Conservation (phyloP, 2,797 vertebrate species). For the Botia almorhae region DNA sequence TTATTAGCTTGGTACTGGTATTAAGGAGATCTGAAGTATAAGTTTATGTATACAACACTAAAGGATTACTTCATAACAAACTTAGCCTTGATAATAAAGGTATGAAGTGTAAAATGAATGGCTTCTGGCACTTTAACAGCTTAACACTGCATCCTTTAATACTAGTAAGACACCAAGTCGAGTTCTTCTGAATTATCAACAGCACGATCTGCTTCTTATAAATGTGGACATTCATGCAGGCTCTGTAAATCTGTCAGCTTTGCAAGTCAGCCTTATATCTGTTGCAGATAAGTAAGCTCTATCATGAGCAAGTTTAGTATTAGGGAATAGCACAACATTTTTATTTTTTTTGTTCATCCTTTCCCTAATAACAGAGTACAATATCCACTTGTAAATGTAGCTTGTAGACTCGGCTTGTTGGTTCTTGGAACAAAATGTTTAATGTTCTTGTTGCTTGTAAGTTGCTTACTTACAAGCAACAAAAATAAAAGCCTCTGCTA, state of each 20-base stretch:
- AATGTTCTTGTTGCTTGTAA: no score
- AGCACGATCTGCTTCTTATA: constrained; percentile 36
- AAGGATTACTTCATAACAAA: constrained; percentile 10
- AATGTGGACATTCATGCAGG: constrained; percentile 30
- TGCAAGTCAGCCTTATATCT: no score
- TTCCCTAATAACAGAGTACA: no score
- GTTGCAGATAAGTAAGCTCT: constrained; percentile 47
- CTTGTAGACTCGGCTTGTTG: no score
- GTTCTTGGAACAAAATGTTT: no score
- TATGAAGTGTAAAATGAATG: constrained; percentile 24
- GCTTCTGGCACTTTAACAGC: constrained; percentile 39
- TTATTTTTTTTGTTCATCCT: no score
- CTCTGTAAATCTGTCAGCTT: constrained; percentile 61
- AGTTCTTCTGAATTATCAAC: constrained; percentile 40
- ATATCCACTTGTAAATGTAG: no score
- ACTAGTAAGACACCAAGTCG: constrained; percentile 47
- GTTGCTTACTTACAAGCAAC: no score
- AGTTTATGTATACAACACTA: constrained; percentile 10
- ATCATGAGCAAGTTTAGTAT: constrained; percentile 43
- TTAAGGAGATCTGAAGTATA: constrained; percentile 6
- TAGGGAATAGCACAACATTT: constrained; percentile 20
- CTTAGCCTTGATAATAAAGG: constrained; percentile 33
- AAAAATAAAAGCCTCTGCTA: no score
- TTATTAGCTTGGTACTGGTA: constrained; percentile 6
- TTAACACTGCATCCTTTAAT: constrained; percentile 52